Base-by-base conservation (phyloP, 2,888 invertebrate genomes). In the Cataglyphis albicans region DNA sequence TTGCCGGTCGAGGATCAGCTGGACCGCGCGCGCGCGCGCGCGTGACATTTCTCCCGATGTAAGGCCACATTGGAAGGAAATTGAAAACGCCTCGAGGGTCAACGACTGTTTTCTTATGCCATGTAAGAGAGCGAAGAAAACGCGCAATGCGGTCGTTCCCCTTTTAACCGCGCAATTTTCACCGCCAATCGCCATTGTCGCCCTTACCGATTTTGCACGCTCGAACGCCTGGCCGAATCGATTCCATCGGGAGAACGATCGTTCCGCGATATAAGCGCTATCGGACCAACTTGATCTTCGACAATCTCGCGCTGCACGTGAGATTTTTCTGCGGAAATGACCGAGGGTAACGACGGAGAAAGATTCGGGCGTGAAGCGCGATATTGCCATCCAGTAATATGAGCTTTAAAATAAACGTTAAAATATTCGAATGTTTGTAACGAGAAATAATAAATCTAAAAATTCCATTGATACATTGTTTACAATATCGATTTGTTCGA, bases 401-500 rank as follows among this genome's bases (percentile, higher is more conserved):
- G 3, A 15, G n/a, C 12, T 32, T 61, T 61, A 15, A 61, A 59
- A 61, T 12, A 25, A 61, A 29, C 2, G 3, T 1, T 7, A 5
- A 44, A 25, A 41, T 1, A 32, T 18, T 18, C 35, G 12, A 25
- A 12, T 64, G 12, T 38, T 29, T n/a, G 15, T 4, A 12, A 1
- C 4, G 3, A 55, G 25, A 48, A 25, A 38, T 10, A 41, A 55
- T 12, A 25, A 38, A 35, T n/a, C n/a, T 0, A n/a, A 55, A 52
- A 52, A 65, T 76, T 65, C n/a, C 52, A 25, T n/a, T 29, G 18
- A 44, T 41, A 9, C 10, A 59, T 75, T 80, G 21, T 21, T 21
- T 83, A 78, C 25, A 84, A 82, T 75, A 87, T 83, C 75, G 75
- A 80, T 83, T 73, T 82, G 44, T n/a, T 32, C 65, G 35, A 25